phyloP scores from a whole-genome alignment of 2,888 invertebrate genomes.

The Hypselothyrea guttata region DNA sequence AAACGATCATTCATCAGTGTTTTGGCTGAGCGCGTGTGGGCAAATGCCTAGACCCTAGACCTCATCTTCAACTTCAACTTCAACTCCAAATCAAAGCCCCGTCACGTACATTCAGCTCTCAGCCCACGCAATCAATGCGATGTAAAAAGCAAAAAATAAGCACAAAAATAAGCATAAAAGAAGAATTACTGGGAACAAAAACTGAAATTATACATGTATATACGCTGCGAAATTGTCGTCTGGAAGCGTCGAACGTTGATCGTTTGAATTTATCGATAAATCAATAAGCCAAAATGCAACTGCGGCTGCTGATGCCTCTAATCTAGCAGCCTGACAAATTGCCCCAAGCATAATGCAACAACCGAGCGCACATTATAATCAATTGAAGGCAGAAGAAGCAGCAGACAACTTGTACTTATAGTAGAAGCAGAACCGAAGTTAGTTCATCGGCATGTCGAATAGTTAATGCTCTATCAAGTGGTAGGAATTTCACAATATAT shows the following conservation, averaged over 20 bases:
- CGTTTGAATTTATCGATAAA: slow-evolving; percentile 45
- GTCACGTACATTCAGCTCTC: slow-evolving; percentile 24
- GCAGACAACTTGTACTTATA: too few relatives aligned
- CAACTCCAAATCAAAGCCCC: slow-evolving; percentile 42
- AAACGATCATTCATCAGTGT: slow-evolving; percentile 52
- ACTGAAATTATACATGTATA: slow-evolving; percentile 2
- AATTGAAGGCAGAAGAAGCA: not conserved
- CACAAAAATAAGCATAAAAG: not conserved
- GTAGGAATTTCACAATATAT: too few relatives aligned
- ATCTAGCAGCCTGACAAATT: slow-evolving; percentile 59
- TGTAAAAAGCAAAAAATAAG: not conserved
- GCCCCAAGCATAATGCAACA: slow-evolving; percentile 38
- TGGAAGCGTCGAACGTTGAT: slow-evolving; percentile 37
- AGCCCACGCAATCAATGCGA: slow-evolving; percentile 51
- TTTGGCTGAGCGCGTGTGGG: slow-evolving; percentile 52
- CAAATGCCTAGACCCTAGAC: slow-evolving; percentile 12
- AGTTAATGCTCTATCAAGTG: too few relatives aligned
- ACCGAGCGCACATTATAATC: slow-evolving; percentile 1
- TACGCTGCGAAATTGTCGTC: slow-evolving; percentile 42
- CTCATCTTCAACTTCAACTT: slow-evolving; percentile 2
- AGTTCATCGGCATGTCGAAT: too few relatives aligned
- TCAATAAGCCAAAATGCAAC: slow-evolving; percentile 62
- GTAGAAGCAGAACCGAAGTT: too few relatives aligned
- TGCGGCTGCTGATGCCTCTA: slow-evolving; percentile 48
- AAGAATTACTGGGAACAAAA: slow-evolving; percentile 1